Evolutionary conservation across 2,113 vertebrate species (phyloP), one percentile per base, ranked within the genome.

Genomic region (Sinocyclocheilus maitianheensis): DNA sequence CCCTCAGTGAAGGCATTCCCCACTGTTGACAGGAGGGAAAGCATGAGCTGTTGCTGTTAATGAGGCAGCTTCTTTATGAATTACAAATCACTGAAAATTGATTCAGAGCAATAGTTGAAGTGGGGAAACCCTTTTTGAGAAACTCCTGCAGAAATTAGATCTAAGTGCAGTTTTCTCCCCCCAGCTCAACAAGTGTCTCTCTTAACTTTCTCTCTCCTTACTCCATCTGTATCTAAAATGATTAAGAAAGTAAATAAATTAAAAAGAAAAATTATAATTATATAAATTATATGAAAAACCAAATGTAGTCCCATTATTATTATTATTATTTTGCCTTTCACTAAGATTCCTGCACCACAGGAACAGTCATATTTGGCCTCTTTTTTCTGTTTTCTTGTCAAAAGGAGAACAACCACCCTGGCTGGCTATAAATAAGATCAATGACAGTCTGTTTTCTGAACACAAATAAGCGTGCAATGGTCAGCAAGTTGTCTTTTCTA

Each of bases 1-100:
- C 88, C 81, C 86, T 34, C 43, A 81, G 77, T 71, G 88, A 87
- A 89, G 82, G 81, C 88, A 85, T 89, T 69, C 40, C 37, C 20
- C 5, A 5, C 67, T n/a, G n/a, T n/a, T n/a, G 58, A 75, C 16
- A 77, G 37, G 18, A 62, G 1, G 20, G 22, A 65, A 16, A 18
- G 20, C 20, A 43, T 10, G 10, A 43, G 1, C 43, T 43, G 43
- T 43, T 46, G 43, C 43, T 10, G 43, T 37, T 60, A 62, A 62
- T 40, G 53, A 34, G 75, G 2, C 13, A 0, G 48, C 7, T 26
- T 46, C 20, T 65, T 63, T 62, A 46, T 46, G 37, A 81, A 65
- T 81, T 16, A 5, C 16, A 55, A 53, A 77, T 77, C 48, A 46
- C 22, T 22, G 34, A n/a, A 24, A 80, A 81, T 46, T 1, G 22